Conservation (phyloP, 2,888 invertebrate species). For the Platycnemis pennipes region DNA sequence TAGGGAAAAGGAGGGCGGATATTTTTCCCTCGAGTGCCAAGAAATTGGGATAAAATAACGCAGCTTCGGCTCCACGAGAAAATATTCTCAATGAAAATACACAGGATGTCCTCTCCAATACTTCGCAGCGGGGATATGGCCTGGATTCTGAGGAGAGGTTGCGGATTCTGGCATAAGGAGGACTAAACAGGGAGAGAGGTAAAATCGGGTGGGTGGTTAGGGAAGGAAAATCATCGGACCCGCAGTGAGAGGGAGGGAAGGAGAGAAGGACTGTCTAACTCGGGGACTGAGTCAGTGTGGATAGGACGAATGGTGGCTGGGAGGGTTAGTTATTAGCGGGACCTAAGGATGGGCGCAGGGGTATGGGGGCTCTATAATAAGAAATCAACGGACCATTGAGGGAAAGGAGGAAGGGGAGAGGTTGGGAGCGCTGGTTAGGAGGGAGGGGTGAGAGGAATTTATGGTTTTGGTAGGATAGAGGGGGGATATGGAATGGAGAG, state of each 20-base stretch:
- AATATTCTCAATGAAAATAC: too few relatives aligned
- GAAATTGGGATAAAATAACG: too few relatives aligned
- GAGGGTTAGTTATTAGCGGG: conserved; percentile 51
- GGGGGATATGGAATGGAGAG: background rate
- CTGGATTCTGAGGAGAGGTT: background rate
- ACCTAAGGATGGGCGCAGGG: background rate
- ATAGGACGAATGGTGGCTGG: conserved; percentile 58
- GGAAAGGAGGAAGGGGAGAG: background rate
- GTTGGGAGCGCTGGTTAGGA: background rate
- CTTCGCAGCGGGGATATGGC: background rate
- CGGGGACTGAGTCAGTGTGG: conserved; percentile 55
- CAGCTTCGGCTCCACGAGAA: too few relatives aligned
- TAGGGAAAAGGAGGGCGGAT: too few relatives aligned
- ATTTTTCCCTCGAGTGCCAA: too few relatives aligned
- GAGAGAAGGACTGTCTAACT: conserved; percentile 54
- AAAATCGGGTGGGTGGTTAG: background rate
- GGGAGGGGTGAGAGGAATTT: background rate
- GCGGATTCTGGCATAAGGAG: background rate
- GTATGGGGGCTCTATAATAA: conserved; percentile 45
- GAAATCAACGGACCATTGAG: conserved; percentile 67
- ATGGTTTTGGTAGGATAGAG: background rate
- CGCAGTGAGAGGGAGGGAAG: background rate
- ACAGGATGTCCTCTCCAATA: too few relatives aligned
- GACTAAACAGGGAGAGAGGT: background rate
- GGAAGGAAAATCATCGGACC: background rate